Base-by-base conservation (phyloP, 2,888 invertebrate genomes). In the Agonopterix subpropinquella region DNA sequence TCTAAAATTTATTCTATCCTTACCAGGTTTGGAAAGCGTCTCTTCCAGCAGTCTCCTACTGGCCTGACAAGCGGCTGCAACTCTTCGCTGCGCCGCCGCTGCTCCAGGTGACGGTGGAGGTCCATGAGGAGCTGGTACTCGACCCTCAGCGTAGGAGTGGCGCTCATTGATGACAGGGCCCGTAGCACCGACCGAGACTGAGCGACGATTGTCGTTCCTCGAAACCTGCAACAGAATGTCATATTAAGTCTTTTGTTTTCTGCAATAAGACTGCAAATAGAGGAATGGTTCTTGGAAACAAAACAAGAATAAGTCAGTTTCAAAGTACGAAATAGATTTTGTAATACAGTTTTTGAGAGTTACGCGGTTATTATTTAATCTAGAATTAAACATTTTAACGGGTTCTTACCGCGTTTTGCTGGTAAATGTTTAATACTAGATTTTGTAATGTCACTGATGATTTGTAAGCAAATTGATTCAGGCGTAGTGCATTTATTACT, bases 11-110 rank as follows among this genome's bases (percentile, higher is more conserved):
- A 28, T 28, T 28, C 5, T 28, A 28, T 28, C n/a, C 58, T 89
- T 83, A 75, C 91, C 89, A 65, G 89, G 72, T 70, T 89, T 91
- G 56, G 90, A 80, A 55, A 92, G 79, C 48, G 90, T 90, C 53
- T 93, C 93, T 72, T 94, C 93, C 61, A 95, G 87, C 59, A 94
- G 89, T 59, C 92, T 90, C 71, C 92, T 90, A 60, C 94, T 94
- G 49, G 89, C 89, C 50, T 81, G 80, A 55, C 88, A 89, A 8
- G 84, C 71, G 82, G 80, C 82, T 4, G 85, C 75, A 8, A 78
- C 79, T 44, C 74, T 72, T 36, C 80, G 64, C 58, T 79, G 77
- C 10, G 70, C 72, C 2, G 77, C 75, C 13, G 71, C 69, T 52
- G 83, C 73, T 11, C 84, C 79, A 8, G 89, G 88, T 1, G 87